Conservation (phyloP, 2,888 invertebrate genomes). For the Melinopterus prodromus region DNA sequence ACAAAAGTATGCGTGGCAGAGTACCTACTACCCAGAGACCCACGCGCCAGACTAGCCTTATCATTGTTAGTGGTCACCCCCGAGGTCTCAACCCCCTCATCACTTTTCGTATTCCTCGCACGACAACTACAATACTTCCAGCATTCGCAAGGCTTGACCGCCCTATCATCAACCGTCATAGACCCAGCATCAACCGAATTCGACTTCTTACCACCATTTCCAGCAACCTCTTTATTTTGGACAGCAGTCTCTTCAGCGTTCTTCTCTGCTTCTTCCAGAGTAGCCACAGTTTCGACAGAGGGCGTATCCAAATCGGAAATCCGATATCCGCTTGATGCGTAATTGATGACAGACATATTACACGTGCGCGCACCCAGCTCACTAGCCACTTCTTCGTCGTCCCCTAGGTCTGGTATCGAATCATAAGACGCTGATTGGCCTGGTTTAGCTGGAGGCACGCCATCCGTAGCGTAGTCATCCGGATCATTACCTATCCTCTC, state of each 20-base stretch:
- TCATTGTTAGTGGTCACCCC: background rate
- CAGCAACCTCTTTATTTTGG: too few relatives aligned
- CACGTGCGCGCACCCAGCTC: background rate
- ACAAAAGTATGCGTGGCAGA: background rate
- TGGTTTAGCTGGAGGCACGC: background rate
- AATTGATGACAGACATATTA: background rate
- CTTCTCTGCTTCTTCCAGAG: background rate
- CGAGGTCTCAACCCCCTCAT: background rate
- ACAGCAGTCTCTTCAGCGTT: too few relatives aligned
- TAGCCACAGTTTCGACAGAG: background rate
- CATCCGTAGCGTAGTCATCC: background rate
- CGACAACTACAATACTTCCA: slow-evolving; percentile 28
- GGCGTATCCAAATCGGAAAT: background rate
- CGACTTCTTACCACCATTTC: background rate
- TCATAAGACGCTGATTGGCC: background rate
- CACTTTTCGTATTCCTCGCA: background rate
- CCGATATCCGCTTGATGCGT: background rate
- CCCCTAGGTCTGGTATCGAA: background rate
- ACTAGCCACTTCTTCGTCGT: background rate
- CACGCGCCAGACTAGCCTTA: background rate
- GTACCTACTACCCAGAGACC: background rate
- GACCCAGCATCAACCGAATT: background rate
- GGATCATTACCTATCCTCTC: background rate
- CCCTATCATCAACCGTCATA: background rate
- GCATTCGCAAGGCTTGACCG: slow-evolving; percentile 18